phyloP scores from a whole-genome alignment of 2,888 invertebrate genomes.

The Lucinisca nassula region DNA sequence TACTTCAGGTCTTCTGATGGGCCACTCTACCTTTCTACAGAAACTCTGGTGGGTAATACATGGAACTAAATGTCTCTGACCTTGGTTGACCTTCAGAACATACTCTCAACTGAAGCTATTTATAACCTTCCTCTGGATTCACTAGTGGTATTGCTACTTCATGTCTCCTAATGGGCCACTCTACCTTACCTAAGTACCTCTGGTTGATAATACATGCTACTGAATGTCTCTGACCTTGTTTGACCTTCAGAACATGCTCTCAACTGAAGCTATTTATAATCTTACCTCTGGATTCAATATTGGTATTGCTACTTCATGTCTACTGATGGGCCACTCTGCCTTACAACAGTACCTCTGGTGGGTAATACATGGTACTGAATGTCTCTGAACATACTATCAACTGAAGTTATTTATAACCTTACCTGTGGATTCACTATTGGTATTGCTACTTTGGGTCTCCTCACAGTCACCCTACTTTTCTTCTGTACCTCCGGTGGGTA shows the following conservation, averaged over 20 bases:
- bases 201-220: too few relatives aligned
- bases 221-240: too few relatives aligned
- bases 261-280: too few relatives aligned
- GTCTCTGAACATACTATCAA: too few relatives aligned
- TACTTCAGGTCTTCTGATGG: constrained; percentile 80
- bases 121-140: too few relatives aligned
- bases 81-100: constrained; percentile 67
- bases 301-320: constrained; percentile 85
- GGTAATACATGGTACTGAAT: constrained; percentile 77
- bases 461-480: constrained; percentile 75
- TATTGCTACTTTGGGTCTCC: constrained; percentile 84
- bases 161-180: too few relatives aligned
- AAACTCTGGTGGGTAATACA: constrained; percentile 79
- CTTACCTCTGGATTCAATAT: constrained; percentile 85
- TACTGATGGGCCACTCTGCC: constrained; percentile 77
- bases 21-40: constrained; percentile 74
- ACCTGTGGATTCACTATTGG: constrained; percentile 86
- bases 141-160: too few relatives aligned
- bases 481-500: constrained; percentile 80
- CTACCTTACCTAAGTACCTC: too few relatives aligned
- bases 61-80: constrained; percentile 65
- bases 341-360: constrained; percentile 76
- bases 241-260: too few relatives aligned
- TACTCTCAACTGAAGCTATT: too few relatives aligned
- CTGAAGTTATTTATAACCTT: constrained; percentile 13